These are phyloP conservation scores for Tychaedon coryphoeus DNA, from an alignment of 2,113 vertebrate species.

Conservation along the genomic window DNA sequence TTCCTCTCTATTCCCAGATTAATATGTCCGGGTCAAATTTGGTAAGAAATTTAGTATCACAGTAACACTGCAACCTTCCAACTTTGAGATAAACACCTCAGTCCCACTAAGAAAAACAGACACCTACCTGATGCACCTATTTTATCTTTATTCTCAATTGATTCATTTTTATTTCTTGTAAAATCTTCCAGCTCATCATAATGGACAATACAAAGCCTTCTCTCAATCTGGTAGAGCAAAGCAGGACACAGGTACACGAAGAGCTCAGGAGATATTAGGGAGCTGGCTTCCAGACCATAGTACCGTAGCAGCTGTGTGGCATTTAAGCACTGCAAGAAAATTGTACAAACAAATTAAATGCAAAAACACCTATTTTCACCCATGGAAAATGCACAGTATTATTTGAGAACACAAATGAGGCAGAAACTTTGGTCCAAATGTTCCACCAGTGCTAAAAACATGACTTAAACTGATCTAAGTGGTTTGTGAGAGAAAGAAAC, in stretches of 20 bases:
- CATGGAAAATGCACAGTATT: background rate
- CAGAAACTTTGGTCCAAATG: background rate
- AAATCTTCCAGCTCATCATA: conserved; percentile 81
- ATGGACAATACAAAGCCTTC: conserved; percentile 90
- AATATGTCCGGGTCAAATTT: background rate
- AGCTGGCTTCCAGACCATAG: conserved; percentile 82
- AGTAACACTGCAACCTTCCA: background rate
- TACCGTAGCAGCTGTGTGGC: conserved; percentile 87
- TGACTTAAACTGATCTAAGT: background rate
- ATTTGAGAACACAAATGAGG: background rate
- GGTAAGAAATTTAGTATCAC: background rate
- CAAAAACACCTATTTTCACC: background rate
- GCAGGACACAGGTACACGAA: conserved; percentile 94
- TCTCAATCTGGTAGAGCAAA: conserved; percentile 95
- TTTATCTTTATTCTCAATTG: conserved; percentile 65
- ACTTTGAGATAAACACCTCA: background rate
- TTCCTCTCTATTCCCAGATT: background rate
- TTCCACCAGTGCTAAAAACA: background rate
- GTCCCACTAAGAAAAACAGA: background rate
- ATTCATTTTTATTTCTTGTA: conserved; percentile 63
- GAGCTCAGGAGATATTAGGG: conserved; percentile 84
- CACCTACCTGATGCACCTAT: conserved; percentile 80
- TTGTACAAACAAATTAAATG: conserved; percentile 12
- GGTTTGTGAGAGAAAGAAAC: background rate
- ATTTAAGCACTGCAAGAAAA: conserved; percentile 87